These are phyloP conservation scores for Harpalus rufipes DNA, from an alignment of 2,888 invertebrate genomes.

Conservation along the genomic window DNA sequence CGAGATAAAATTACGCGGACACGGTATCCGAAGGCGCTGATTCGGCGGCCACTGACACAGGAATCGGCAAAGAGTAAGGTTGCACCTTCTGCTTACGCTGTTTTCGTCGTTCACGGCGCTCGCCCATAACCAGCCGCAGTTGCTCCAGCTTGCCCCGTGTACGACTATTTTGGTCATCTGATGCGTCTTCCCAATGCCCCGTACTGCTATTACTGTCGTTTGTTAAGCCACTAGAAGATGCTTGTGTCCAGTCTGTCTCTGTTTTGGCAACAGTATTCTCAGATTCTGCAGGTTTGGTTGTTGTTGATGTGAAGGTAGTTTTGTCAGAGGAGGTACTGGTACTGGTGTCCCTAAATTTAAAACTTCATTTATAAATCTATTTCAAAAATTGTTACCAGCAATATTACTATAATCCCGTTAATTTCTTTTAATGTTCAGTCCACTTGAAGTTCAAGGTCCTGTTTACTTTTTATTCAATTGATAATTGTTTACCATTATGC, in stretches of 20 bases:
- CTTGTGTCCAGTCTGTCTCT: conserved; percentile 69
- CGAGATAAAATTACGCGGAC: conserved; percentile 73
- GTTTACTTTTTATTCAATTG: conserved; percentile 9
- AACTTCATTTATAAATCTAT: neutral
- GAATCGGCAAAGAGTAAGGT: conserved; percentile 81
- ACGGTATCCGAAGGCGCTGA: conserved; percentile 77
- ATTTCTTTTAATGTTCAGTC: neutral
- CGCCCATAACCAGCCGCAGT: conserved; percentile 93
- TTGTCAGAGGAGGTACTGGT: conserved; percentile 41
- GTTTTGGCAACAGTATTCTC: conserved; percentile 5
- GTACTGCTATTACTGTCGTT: conserved; percentile 58
- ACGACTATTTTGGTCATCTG: conserved; percentile 76
- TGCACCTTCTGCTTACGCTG: conserved; percentile 85
- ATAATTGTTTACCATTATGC: neutral
- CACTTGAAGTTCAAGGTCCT: neutral
- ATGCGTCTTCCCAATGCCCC: conserved; percentile 66
- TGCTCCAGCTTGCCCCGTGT: conserved; percentile 90
- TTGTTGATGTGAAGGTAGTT: conserved; percentile 14
- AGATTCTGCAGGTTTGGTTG: conserved; percentile 22
- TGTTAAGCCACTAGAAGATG: conserved; percentile 59
- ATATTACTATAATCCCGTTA: conserved; percentile 12
- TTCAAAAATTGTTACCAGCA: neutral
- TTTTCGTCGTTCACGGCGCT: conserved; percentile 90
- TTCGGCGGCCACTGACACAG: conserved; percentile 74
- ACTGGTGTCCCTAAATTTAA: conserved; percentile 42